These are phyloP conservation scores for Camelus bactrianus DNA, from an alignment of 2,113 vertebrate species.

Conservation along the genomic window DNA sequence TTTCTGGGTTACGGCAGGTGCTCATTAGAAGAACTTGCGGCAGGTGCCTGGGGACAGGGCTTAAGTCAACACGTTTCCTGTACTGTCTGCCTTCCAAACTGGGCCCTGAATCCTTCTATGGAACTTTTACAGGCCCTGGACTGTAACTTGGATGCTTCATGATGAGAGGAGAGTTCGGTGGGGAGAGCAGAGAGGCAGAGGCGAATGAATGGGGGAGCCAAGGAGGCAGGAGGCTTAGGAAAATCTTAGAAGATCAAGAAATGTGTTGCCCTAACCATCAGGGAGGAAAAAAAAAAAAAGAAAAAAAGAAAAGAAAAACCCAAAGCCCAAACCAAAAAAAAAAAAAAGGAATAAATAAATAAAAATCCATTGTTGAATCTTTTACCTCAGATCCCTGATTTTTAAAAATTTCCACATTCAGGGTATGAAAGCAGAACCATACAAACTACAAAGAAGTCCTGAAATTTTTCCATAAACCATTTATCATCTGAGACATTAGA, in stretches of 20 bases:
- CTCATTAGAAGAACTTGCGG: background rate
- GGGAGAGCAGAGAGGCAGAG: background rate
- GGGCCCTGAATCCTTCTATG: fast-evolving
- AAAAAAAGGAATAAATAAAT: background rate
- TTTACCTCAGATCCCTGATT: background rate
- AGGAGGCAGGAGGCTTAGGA: background rate
- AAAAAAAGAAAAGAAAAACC: background rate
- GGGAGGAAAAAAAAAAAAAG: background rate
- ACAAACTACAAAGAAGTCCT: background rate
- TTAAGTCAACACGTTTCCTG: background rate
- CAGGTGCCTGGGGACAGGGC: fast-evolving
- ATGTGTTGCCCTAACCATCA: background rate
- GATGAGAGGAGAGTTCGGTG: background rate
- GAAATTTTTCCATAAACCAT: background rate
- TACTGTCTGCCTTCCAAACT: background rate
- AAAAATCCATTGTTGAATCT: background rate
- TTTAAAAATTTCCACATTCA: background rate
- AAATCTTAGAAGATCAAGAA: background rate
- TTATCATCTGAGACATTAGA: background rate
- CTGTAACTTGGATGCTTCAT: background rate
- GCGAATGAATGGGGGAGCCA: background rate
- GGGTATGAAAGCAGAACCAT: background rate
- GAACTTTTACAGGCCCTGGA: background rate
- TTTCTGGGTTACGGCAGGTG: background rate
- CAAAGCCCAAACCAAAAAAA: background rate